Conservation (phyloP, 2,888 invertebrate genomes). For the Drosophila kambysellisi region DNA sequence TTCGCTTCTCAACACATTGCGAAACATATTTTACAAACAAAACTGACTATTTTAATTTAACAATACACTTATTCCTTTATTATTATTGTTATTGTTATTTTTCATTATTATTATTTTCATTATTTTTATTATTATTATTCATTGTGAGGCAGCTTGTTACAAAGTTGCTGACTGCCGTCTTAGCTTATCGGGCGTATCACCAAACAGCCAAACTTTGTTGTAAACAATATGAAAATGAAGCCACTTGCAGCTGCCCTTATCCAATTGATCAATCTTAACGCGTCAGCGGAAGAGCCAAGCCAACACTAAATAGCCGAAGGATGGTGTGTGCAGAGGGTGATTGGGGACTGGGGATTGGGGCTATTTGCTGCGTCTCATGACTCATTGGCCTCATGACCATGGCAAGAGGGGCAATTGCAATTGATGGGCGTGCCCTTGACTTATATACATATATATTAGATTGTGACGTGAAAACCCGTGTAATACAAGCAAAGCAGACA, state of each 20-base stretch:
- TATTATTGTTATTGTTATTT: background rate
- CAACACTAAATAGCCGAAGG: background rate
- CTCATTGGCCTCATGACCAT: constrained; percentile 5
- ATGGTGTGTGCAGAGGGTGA: background rate
- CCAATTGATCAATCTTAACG: constrained; percentile 40
- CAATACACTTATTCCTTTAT: too few species aligned
- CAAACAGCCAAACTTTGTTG: background rate
- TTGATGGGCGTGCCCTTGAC: constrained; percentile 20
- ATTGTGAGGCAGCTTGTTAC: background rate
- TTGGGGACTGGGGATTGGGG: background rate
- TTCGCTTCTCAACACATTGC: background rate
- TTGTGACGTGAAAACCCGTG: background rate
- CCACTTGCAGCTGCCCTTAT: constrained; percentile 16
- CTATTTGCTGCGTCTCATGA: constrained; percentile 4
- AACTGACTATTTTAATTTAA: background rate
- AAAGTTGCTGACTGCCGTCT: background rate
- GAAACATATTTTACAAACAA: background rate
- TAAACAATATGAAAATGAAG: constrained; percentile 3
- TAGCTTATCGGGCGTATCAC: background rate
- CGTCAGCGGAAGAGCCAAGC: background rate
- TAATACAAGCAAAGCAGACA: constrained; percentile 1
- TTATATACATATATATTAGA: constrained; percentile 1
- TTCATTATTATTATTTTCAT: background rate
- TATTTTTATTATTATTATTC: background rate
- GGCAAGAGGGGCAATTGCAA: constrained; percentile 1